phyloP scores from a whole-genome alignment of 2,888 invertebrate species.

The Dryococelus australis region DNA sequence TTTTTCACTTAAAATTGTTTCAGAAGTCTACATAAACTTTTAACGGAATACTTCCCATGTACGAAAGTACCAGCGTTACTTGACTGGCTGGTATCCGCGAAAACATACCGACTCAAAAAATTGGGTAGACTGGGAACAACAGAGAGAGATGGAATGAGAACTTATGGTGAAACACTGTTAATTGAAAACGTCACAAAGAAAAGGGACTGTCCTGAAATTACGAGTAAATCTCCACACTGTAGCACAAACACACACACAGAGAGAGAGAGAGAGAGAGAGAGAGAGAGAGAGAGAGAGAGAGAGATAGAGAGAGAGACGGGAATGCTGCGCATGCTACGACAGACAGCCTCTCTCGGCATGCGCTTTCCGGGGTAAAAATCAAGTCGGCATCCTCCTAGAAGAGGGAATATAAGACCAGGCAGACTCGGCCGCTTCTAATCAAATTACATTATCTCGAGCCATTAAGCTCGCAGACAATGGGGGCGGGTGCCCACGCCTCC shows the following conservation, averaged over 20 bases:
- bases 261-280: too few relatives aligned
- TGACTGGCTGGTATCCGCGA: too few relatives aligned
- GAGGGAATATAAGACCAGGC: background rate
- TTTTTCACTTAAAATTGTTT: too few relatives aligned
- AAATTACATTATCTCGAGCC: conserved; percentile 2
- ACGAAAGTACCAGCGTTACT: too few relatives aligned
- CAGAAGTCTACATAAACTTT: too few relatives aligned
- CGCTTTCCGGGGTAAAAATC: too few relatives aligned
- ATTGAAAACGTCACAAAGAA: background rate
- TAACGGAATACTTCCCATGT: too few relatives aligned
- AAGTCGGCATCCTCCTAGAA: background rate
- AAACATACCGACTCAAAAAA: too few relatives aligned
- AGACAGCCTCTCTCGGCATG: too few relatives aligned
- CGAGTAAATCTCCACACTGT: background rate
- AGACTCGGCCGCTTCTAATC: conserved; percentile 8
- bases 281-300: too few relatives aligned
- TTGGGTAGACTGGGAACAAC: background rate
- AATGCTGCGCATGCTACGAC: background rate
- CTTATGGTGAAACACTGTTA: background rate
- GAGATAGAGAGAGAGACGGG: background rate
- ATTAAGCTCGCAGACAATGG: background rate
- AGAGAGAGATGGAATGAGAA: background rate
- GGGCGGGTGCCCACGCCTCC: background rate
- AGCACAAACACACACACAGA: too few relatives aligned
- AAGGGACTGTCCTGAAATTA: background rate